Base-by-base conservation (phyloP, 2,888 invertebrate genomes). In the Dicranocentrus wangi region DNA sequence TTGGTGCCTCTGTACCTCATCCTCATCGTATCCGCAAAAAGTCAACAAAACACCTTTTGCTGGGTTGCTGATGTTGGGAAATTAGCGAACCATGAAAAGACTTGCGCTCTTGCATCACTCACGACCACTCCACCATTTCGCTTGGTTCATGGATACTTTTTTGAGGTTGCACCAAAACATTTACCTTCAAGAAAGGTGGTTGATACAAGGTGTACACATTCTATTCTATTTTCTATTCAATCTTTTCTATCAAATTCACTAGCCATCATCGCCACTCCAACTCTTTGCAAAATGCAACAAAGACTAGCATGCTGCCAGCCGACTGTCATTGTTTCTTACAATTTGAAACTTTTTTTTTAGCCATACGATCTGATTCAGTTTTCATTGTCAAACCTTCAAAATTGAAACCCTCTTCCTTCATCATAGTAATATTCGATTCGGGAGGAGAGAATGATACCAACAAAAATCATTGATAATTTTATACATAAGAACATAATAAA, bases 41-140 rank as follows among this genome's bases (percentile, higher is more conserved):
- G 27, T 27, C 39, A 27, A 66, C 66, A 66, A 66, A 63, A 63
- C 42, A 19, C 32, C 15, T 39, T 23, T 51, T 51, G 42, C 15
- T 17, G 5, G 55, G 55, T 21, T 21, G 55, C 21, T 23, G 55
- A 2, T 55, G 66, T 43, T 66, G 66, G 66, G 23, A 66, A 42
- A 13, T 66, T 51, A 66, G 66, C 66, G 39, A 51, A 66, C 8
- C 66, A 66, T 66, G 23, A 65, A 66, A 66, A 51, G 47, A 51
- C 51, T 25, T 27, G 42, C 17, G n/a, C n/a, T 63, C 7, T 63
- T 63, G 32, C 32, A 39, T 23, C 55, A 55, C 55, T 21, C 55
- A 10, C 51, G 3, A 25, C 13, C 58, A 58, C 10, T 8, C 1
- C 27, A 27, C 13, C 58, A 58, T 58, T n/a, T n/a, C n/a, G n/a